These are phyloP conservation scores for Orchesellides sinensis DNA, from an alignment of 2,888 invertebrate genomes.

Conservation along the genomic window DNA sequence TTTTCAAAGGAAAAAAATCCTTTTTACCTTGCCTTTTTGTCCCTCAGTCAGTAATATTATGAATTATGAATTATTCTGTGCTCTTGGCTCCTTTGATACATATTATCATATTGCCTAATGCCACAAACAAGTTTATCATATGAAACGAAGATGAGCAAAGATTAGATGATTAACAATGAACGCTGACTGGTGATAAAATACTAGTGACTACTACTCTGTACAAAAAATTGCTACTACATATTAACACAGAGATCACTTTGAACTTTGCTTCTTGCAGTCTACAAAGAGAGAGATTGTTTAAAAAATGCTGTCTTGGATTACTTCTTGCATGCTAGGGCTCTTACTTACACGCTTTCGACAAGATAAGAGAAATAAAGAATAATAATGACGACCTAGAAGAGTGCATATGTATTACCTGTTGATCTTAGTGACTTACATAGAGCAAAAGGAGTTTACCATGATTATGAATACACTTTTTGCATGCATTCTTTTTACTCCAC, in stretches of 20 bases:
- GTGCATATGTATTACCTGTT: slow-evolving; percentile 59
- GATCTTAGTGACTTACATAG: slow-evolving; percentile 57
- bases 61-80: slow-evolving; percentile 63
- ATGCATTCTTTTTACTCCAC: background rate
- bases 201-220: background rate
- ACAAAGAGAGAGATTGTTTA: slow-evolving; percentile 12
- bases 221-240: background rate
- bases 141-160: slow-evolving; percentile 5
- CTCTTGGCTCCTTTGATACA: slow-evolving; percentile 51
- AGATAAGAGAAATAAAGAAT: slow-evolving; percentile 1
- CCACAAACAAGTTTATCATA: slow-evolving; percentile 63
- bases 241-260: slow-evolving; percentile 23
- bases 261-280: slow-evolving; percentile 43
- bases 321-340: slow-evolving; percentile 1
- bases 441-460: background rate
- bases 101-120: slow-evolving; percentile 50
- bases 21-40: slow-evolving; percentile 28
- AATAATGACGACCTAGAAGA: slow-evolving; percentile 63
- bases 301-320: slow-evolving; percentile 41
- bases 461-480: slow-evolving; percentile 1
- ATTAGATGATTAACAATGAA: background rate
- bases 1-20: slow-evolving; percentile 41
- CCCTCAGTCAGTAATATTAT: slow-evolving; percentile 18
- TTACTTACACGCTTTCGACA: background rate
- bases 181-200: background rate